These are phyloP conservation scores for Austrolebias charrua DNA, from an alignment of 2,797 vertebrate genomes.

Conservation along the genomic window DNA sequence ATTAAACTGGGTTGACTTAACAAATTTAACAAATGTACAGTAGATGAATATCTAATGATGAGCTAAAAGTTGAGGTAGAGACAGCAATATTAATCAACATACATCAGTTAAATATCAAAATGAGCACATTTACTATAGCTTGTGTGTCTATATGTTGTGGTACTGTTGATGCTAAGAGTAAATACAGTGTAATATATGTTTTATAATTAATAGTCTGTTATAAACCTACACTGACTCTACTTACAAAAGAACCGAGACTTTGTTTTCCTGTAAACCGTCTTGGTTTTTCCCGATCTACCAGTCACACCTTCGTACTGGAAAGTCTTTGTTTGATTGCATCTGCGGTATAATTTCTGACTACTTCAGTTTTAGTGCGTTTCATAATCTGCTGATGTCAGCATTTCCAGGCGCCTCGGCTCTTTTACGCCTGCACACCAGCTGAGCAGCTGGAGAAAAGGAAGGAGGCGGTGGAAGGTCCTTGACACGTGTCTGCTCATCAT, in stretches of 20 bases:
- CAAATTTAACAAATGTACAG: too few relatives aligned
- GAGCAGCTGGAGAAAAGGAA: conserved; percentile 56
- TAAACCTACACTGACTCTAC: background rate
- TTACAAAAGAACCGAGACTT: conserved; percentile 1
- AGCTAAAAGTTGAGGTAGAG: too few relatives aligned
- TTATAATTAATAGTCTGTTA: too few relatives aligned
- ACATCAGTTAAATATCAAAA: too few relatives aligned
- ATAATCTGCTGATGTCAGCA: conserved; percentile 66
- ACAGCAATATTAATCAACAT: too few relatives aligned
- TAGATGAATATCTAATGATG: too few relatives aligned
- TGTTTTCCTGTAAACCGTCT: background rate
- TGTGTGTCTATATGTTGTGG: too few relatives aligned
- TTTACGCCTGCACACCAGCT: conserved; percentile 63
- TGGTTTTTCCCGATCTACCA: conserved; percentile 13
- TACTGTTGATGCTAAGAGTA: background rate
- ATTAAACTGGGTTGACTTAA: too few relatives aligned
- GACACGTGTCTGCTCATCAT: conserved; percentile 38
- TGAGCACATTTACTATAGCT: too few relatives aligned
- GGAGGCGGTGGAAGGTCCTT: conserved; percentile 28
- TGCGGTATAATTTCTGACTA: conserved; percentile 7
- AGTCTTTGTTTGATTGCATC: conserved; percentile 19
- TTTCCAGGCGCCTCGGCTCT: conserved; percentile 41
- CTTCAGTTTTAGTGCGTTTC: conserved; percentile 18
- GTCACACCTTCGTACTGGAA: conserved; percentile 16
- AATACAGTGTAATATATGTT: background rate